Percentiles rank a stretch among this genome's conserved stretches.
phyloP scores from a whole-genome alignment of 2,888 invertebrate genomes.

The Caenorhabditis japonica region DNA sequence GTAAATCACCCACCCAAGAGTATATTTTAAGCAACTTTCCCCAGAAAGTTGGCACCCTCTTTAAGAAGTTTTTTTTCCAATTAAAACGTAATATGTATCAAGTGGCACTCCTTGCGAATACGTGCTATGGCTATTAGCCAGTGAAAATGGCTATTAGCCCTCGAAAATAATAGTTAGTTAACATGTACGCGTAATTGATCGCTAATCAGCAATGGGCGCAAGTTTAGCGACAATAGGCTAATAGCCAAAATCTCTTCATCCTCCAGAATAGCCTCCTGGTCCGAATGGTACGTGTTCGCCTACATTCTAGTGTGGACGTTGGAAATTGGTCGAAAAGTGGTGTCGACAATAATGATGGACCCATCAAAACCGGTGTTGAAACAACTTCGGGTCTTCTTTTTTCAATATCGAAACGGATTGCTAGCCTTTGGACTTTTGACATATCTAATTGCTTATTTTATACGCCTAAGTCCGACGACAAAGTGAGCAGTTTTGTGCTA shows the following conservation, averaged over 20 bases:
- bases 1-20: too few species aligned
- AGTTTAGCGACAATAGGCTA: too few species aligned
- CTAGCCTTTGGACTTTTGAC: conserved; percentile 84
- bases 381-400: conserved; percentile 78
- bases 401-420: conserved; percentile 68
- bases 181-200: too few species aligned
- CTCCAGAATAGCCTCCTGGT: conserved; percentile 52
- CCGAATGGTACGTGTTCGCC: conserved; percentile 73
- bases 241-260: too few species aligned
- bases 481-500: conserved; percentile 26
- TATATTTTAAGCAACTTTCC: too few species aligned
- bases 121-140: too few species aligned
- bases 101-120: too few species aligned
- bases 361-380: conserved; percentile 78
- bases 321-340: conserved; percentile 73
- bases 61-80: background rate
- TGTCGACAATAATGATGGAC: conserved; percentile 70
- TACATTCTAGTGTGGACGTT: conserved; percentile 73
- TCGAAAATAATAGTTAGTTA: too few species aligned
- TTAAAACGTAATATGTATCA: too few species aligned
- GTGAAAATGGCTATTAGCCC: too few species aligned
- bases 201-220: too few species aligned
- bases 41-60: too few species aligned
- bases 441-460: conserved; percentile 70
- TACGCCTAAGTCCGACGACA: conserved; percentile 80